These are phyloP conservation scores for Umimayanthus chanpuru DNA, from an alignment of 92 coral and sea anemone species.

Conservation along the genomic window DNA sequence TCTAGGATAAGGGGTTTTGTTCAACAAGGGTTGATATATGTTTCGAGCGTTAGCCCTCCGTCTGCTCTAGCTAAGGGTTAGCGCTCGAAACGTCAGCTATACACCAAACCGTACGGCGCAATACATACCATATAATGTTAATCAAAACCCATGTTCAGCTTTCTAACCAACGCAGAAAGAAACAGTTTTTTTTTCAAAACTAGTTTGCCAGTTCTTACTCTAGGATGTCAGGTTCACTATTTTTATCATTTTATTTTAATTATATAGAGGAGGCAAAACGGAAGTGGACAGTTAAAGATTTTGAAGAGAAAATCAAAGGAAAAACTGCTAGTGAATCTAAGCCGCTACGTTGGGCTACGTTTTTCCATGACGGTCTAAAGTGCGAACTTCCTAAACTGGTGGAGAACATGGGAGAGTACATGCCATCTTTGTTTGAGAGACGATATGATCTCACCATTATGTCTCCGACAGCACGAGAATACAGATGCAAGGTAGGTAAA, in stretches of 20 bases:
- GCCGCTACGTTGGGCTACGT: neutral
- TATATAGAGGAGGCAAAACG: neutral
- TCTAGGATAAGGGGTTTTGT: too few species aligned
- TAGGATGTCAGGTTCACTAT: too few species aligned
- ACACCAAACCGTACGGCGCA: too few species aligned
- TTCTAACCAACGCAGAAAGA: too few species aligned
- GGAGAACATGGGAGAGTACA: neutral
- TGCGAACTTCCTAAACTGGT: neutral
- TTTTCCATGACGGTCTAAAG: neutral
- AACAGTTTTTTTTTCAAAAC: too few species aligned
- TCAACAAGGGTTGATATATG: too few species aligned
- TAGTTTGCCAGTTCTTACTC: too few species aligned
- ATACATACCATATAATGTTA: too few species aligned
- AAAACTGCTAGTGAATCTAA: neutral
- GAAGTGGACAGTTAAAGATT: neutral
- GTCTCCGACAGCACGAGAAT: neutral
- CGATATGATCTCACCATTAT: neutral
- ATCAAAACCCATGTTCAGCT: too few species aligned
- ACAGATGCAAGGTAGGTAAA: neutral
- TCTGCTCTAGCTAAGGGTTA: too few species aligned
- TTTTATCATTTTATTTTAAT: neutral
- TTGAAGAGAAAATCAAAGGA: neutral
- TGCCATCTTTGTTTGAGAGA: constrained; percentile 6
- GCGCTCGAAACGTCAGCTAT: too few species aligned
- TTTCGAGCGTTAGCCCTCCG: too few species aligned